Evolutionary conservation across 2,113 vertebrate genomes (phyloP).

Genomic region (Nanorana parkeri): DNA sequence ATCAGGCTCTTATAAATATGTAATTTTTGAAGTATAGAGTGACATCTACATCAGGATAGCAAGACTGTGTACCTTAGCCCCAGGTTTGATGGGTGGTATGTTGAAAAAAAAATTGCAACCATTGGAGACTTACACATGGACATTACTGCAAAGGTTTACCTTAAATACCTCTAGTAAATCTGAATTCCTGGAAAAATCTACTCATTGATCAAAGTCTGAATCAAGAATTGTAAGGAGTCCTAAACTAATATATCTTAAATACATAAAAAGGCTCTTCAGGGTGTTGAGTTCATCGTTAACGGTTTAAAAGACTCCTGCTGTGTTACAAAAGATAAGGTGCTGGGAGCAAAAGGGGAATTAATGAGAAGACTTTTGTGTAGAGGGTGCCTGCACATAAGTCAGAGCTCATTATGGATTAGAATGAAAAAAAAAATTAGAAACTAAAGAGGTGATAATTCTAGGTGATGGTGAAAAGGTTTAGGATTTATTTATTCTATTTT

Average conservation of each 20-base stretch:
- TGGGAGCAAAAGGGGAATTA: slow-evolving; percentile 61
- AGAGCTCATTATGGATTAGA: slow-evolving; percentile 56
- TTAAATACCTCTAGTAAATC: slow-evolving; percentile 24
- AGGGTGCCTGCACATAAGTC: slow-evolving; percentile 48
- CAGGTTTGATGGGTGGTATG: not conserved
- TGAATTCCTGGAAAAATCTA: slow-evolving; percentile 12
- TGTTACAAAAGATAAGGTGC: slow-evolving; percentile 63
- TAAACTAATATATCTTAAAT: slow-evolving; percentile 59
- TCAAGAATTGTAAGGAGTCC: slow-evolving; percentile 50
- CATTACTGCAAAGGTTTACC: not conserved
- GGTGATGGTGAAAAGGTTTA: slow-evolving; percentile 57
- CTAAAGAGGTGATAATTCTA: slow-evolving; percentile 63
- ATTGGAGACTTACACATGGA: not conserved
- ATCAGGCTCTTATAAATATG: slow-evolving; percentile 23
- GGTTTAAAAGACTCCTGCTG: slow-evolving; percentile 54
- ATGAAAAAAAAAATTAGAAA: slow-evolving; percentile 57
- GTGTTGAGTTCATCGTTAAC: slow-evolving; percentile 57
- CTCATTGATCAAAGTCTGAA: slow-evolving; percentile 42
- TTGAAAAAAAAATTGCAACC: not conserved
- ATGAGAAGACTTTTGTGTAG: slow-evolving; percentile 55
- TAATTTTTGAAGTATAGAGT: slow-evolving; percentile 13
- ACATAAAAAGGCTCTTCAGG: slow-evolving; percentile 57
- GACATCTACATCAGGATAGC: slow-evolving; percentile 15
- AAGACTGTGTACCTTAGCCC: not conserved
- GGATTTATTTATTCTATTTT: slow-evolving; percentile 63